These are phyloP conservation scores for Sciaenops ocellatus DNA, from an alignment of 2,797 vertebrate species.

Conservation along the genomic window DNA sequence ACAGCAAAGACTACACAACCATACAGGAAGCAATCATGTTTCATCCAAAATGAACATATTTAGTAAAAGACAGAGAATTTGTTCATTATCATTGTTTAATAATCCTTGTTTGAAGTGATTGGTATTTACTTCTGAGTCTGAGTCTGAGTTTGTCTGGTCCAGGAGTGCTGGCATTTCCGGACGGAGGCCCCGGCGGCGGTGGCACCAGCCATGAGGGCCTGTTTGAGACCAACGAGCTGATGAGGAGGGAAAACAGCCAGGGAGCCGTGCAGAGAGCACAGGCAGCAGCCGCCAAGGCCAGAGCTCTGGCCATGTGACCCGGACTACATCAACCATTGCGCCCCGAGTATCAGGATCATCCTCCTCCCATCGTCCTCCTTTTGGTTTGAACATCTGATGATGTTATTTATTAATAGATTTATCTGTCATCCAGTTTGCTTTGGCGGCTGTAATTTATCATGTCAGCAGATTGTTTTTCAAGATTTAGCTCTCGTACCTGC, in stretches of 20 bases:
- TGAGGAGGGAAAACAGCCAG: conserved; percentile 87
- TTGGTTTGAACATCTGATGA: conserved; percentile 19
- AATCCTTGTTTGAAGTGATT: too few relatives aligned
- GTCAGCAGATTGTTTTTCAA: background rate
- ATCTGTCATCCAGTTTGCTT: background rate
- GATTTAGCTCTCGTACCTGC: background rate
- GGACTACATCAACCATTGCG: conserved; percentile 48
- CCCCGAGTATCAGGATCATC: conserved; percentile 16
- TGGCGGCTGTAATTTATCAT: background rate
- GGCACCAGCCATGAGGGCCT: conserved; percentile 87
- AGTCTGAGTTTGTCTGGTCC: conserved; percentile 40
- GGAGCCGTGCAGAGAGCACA: conserved; percentile 88
- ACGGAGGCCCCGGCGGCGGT: conserved; percentile 85
- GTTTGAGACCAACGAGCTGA: conserved; percentile 92
- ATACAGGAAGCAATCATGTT: too few relatives aligned
- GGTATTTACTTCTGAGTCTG: too few relatives aligned
- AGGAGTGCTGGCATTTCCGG: conserved; percentile 90
- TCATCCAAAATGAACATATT: too few relatives aligned
- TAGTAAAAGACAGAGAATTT: too few relatives aligned
- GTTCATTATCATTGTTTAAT: too few relatives aligned
- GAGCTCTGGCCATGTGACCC: conserved; percentile 87
- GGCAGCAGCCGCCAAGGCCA: conserved; percentile 88
- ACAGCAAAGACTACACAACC: too few relatives aligned
- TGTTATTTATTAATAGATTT: background rate
- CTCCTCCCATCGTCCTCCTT: background rate